Base-by-base conservation (phyloP, 2,888 invertebrate genomes). In the Aphodius granarius region DNA sequence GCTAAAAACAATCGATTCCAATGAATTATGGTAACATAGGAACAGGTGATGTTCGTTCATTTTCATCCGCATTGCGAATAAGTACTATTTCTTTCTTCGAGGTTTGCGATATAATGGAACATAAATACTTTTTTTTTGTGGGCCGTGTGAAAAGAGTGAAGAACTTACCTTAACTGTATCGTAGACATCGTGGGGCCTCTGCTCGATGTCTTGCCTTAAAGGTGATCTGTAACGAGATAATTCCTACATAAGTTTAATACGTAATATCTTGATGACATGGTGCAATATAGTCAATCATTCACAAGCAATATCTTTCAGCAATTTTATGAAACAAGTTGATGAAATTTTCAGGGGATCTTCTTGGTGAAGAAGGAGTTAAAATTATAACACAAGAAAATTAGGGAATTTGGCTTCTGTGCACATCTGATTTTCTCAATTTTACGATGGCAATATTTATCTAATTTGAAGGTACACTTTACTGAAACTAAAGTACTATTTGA, bases 111-210 rank as follows among this genome's bases (percentile, higher is more conserved):
- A 43, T 13, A 43, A 43, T 43, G 43, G 43, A 43, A 43, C 43
- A 43, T 43, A 43, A 43, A 43, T 13, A 43, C 43, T 43, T 43
- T 43, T n/a, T n/a, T 43, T 43, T 43, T 6, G 43, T 43, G 9
- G 43, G 3, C 43, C 4, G 43, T 43, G 43, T 43, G 43, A 43
- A 43, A 73, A 63, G 16, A 73, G n/a, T 20, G 23, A 71, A 73
- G 63, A 75, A 79, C 84, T 79, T 83, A 86, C 86, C 85, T 86
- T 86, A n/a, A 86, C 84, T 23, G 85, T 81, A 77, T 86, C 86
- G 79, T 86, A 86, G 70, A 82, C 82, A 76, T 85, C 85, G 73
- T 82, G 81, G 23, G 81, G 73, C 19, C 79, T 76, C 75, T 68
- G 68, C 21, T 68, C 68, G 68, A 68, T 68, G 15, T 68, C 68